Percentiles rank a stretch among this genome's conserved stretches.
phyloP scores from a whole-genome alignment of 1,140 invertebrate species.

The Drosophila erecta region DNA sequence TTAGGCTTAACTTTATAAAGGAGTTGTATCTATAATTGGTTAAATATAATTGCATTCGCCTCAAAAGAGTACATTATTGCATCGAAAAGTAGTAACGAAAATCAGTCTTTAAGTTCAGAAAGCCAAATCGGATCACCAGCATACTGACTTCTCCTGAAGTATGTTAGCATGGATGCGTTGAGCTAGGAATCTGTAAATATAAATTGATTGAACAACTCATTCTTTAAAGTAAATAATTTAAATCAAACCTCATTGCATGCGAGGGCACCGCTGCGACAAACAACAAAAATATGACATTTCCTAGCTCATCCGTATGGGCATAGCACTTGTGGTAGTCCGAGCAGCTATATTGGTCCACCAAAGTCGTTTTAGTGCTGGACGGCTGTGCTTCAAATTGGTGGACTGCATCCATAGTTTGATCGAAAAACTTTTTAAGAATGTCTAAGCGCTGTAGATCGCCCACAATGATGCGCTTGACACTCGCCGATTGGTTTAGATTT shows the following conservation, averaged over 20 bases:
- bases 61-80: neutral
- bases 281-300: conserved; percentile 67
- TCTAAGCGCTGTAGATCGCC: conserved; percentile 73
- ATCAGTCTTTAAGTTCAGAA: conserved; percentile 34
- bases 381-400: conserved; percentile 36
- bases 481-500: conserved; percentile 68
- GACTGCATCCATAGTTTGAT: conserved; percentile 68
- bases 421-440: conserved; percentile 72
- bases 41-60: neutral
- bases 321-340: conserved; percentile 79
- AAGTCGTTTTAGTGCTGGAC: conserved; percentile 14
- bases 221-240: rapidly evolving
- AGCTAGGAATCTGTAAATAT: conserved; percentile 39
- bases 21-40: too few species aligned
- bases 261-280: conserved; percentile 76
- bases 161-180: conserved; percentile 43
- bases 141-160: conserved; percentile 47
- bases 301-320: conserved; percentile 62
- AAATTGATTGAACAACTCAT: neutral
- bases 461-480: conserved; percentile 65
- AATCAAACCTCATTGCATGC: conserved; percentile 70
- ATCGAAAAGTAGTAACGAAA: neutral
- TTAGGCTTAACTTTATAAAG: neutral
- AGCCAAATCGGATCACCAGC: conserved; percentile 31
- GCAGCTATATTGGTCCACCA: conserved; percentile 75